Evolutionary conservation across 2,113 vertebrate genomes (phyloP).

Genomic region (Ochotona curzoniae): DNA sequence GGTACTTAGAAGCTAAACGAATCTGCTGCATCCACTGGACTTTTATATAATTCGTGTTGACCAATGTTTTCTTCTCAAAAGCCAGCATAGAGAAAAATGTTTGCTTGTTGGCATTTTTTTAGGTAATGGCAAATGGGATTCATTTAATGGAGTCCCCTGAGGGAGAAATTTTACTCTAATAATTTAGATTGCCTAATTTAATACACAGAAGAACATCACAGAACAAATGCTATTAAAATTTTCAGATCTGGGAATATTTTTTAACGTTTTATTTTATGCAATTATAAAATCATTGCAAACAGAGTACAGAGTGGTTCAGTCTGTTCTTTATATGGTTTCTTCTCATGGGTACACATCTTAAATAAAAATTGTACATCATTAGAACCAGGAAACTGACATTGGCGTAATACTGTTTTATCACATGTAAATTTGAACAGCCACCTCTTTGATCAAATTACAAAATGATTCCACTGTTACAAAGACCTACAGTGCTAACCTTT

Average conservation of each 20-base stretch:
- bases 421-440: neutral
- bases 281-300: neutral
- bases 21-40: neutral
- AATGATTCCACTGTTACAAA: neutral
- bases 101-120: neutral
- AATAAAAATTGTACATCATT: neutral
- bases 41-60: slow-evolving; percentile 43
- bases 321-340: neutral
- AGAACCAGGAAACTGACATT: neutral
- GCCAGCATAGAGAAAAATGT: neutral
- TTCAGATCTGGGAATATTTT: neutral
- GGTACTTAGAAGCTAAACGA: neutral
- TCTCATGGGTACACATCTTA: neutral
- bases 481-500: neutral
- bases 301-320: neutral
- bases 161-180: neutral
- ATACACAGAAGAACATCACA: neutral
- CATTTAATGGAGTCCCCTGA: neutral
- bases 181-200: neutral
- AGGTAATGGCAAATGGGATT: neutral
- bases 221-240: slow-evolving; percentile 16
- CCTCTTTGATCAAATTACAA: neutral
- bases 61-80: slow-evolving; percentile 36
- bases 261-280: slow-evolving; percentile 18
- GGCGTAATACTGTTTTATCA: neutral